Conservation (phyloP, 2,888 invertebrate genomes). For the Caenorhabditis drosophilae region DNA sequence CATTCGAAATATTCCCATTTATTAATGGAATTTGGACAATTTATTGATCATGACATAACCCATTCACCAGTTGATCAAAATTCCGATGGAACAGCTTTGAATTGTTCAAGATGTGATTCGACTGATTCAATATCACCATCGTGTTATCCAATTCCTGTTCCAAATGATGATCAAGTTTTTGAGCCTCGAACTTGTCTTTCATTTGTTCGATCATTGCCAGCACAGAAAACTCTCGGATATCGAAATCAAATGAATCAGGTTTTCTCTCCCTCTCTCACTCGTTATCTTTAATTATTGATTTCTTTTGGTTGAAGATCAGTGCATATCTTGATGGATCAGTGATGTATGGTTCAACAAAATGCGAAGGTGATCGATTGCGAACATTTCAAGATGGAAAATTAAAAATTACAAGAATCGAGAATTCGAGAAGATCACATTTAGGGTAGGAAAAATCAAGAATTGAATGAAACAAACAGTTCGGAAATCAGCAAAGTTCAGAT, state of each 20-base stretch:
- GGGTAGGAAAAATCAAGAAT: no score
- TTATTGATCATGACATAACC: constrained; percentile 68
- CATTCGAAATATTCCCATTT: constrained; percentile 56
- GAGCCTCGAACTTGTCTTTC: constrained; percentile 72
- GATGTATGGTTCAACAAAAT: constrained; percentile 67
- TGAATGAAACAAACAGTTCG: no score
- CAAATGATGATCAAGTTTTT: constrained; percentile 86
- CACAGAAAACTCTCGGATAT: constrained; percentile 72
- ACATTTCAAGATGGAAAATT: constrained; percentile 59
- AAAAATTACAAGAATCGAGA: constrained; percentile 58
- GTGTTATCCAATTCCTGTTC: constrained; percentile 89
- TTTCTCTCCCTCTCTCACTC: not conserved
- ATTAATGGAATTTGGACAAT: constrained; percentile 68
- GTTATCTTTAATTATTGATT: not conserved
- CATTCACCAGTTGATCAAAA: constrained; percentile 62
- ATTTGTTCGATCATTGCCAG: constrained; percentile 87
- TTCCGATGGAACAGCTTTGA: constrained; percentile 58
- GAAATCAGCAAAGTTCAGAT: no score
- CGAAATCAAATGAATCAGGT: constrained; percentile 77
- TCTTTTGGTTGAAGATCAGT: constrained; percentile 71
- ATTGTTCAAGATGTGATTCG: constrained; percentile 78
- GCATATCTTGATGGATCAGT: constrained; percentile 73
- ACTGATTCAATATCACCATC: constrained; percentile 86
- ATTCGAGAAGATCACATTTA: no score
- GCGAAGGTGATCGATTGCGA: constrained; percentile 59